A percentile compares a stretch with the other conserved stretches of the same genome.
phyloP scores from a whole-genome alignment of 2,888 invertebrate species.

The Axea sp. region DNA sequence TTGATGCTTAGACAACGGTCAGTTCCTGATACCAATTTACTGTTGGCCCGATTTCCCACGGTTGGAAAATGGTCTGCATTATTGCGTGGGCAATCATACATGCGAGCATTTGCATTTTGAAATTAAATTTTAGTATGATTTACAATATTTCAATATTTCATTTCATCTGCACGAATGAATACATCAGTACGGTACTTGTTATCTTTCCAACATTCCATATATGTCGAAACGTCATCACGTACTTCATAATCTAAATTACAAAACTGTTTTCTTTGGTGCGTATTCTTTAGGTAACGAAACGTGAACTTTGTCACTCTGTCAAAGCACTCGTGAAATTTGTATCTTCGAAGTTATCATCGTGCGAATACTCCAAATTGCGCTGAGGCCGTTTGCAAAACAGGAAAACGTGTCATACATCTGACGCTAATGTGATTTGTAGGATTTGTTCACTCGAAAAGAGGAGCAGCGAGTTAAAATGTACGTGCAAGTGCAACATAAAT shows the following conservation, averaged over 20 bases:
- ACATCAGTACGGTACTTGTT: slow-evolving; percentile 2
- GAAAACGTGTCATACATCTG: slow-evolving; percentile 67
- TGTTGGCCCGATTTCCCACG: too few relatives aligned
- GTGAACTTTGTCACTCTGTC: slow-evolving; percentile 29
- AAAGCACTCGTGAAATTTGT: slow-evolving; percentile 44
- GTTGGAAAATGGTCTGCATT: too few relatives aligned
- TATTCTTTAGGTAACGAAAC: slow-evolving; percentile 14
- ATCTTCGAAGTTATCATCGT: slow-evolving; percentile 37
- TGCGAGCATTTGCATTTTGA: too few relatives aligned
- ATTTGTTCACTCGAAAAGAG: slow-evolving; percentile 51
- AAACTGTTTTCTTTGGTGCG: slow-evolving; percentile 10
- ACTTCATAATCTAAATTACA: slow-evolving; percentile 10
- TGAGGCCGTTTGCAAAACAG: slow-evolving; percentile 68
- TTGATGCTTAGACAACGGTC: too few relatives aligned
- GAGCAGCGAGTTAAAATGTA: slow-evolving; percentile 23
- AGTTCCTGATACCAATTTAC: too few relatives aligned
- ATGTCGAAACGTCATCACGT: slow-evolving; percentile 4
- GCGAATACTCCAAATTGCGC: slow-evolving; percentile 43
- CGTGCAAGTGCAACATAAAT: slow-evolving; percentile 17
- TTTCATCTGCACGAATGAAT: background rate
- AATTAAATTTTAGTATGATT: too few relatives aligned
- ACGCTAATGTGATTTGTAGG: slow-evolving; percentile 71
- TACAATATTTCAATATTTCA: background rate
- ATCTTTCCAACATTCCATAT: slow-evolving; percentile 1
- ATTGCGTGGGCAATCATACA: too few relatives aligned